phyloP scores from a whole-genome alignment of 2,888 invertebrate genomes.

The Kryphioiulus occultus region DNA sequence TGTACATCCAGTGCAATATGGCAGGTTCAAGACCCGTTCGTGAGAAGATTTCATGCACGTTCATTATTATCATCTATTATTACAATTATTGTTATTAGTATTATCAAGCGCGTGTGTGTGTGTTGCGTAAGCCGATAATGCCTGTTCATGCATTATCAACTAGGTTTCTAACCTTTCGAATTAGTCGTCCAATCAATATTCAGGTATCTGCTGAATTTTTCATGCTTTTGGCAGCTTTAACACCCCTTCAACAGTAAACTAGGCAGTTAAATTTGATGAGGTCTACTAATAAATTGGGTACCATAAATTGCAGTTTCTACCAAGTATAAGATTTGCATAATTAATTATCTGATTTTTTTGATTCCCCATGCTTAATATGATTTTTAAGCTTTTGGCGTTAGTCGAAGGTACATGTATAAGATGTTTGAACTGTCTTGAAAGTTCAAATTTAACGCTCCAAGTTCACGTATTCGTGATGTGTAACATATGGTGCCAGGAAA shows the following conservation, averaged over 20 bases:
- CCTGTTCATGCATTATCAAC: conserved; percentile 11
- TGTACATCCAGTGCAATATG: not conserved
- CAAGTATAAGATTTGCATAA: not conserved
- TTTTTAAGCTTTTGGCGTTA: no score
- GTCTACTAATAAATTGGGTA: not conserved
- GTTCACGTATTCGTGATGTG: no score
- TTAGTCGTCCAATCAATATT: conserved; percentile 25
- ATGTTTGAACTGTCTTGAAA: no score
- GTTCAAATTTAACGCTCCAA: no score
- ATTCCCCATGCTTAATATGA: no score
- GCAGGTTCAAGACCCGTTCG: not conserved
- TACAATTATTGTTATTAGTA: not conserved
- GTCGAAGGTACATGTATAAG: no score
- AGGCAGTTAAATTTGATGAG: not conserved
- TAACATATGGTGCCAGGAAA: no score
- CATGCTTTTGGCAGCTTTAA: not conserved
- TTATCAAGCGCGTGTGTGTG: not conserved
- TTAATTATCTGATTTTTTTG: no score
- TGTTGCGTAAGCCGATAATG: conserved; percentile 7
- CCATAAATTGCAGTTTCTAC: not conserved
- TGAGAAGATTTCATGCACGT: not conserved
- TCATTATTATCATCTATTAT: not conserved
- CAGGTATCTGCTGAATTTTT: not conserved
- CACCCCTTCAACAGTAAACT: not conserved
- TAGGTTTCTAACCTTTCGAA: not conserved